Base-by-base conservation (phyloP, 2,797 vertebrate genomes). In the Gymnoscopelus braueri region DNA sequence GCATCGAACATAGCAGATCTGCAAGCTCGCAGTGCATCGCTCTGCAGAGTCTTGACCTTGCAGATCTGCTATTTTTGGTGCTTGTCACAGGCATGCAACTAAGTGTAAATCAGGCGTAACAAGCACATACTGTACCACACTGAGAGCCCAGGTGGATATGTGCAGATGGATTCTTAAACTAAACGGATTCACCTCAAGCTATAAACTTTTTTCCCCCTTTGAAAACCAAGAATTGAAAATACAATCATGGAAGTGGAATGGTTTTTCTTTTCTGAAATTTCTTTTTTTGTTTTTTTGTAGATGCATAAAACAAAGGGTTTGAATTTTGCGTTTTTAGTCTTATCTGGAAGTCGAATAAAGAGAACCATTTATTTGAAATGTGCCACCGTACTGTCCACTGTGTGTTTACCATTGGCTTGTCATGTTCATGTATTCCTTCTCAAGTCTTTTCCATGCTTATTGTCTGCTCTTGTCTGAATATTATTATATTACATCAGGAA, bases 261-360 rank as follows among this genome's bases (percentile, higher is more conserved):
- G 74, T 81, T 85, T 78, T 72, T 58, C 67, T 84, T 75, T 49
- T 78, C 74, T 69, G 39, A 44, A 12, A 44, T 54, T 47, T 65
- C 48, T 60, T 47, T 50, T 71, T 63, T 29, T 59, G 62, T 77
- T 69, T 66, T 72, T 84, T 83, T 75, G 87, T 93, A 91, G 92
- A 90, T 90, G 84, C 75, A 82, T 86, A 72, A 83, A 88, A 91
- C 73, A 71, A 72, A 63, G 73, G 69, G 60, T 78, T 79, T 80
- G 62, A 73, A 74, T 64, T 81, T 78, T 67, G 77, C 75, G 47
- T 87, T 90, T 91, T 89, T 87, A 88, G 85, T 85, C 76, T 91
- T 86, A 89, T 81, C 84, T 89, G 74, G 82, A 88, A 89, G 77
- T 81, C 86, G 72, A 93, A 93, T 92, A 93, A 94, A 93, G 90